Conservation (phyloP, 2,888 invertebrate species). For the Cynaeus angustus region DNA sequence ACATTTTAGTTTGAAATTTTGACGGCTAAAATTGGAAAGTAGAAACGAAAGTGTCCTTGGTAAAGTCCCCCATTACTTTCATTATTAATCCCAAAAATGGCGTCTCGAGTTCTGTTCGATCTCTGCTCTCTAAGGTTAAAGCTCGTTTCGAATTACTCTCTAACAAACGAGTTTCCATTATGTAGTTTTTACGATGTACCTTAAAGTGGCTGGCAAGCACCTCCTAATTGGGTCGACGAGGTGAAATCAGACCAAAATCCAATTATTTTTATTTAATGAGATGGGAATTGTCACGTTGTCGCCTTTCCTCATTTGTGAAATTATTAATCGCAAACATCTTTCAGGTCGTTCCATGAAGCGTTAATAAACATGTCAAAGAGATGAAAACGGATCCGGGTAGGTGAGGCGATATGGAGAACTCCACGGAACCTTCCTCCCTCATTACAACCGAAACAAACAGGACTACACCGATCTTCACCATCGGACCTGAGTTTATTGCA, state of each 20-base stretch:
- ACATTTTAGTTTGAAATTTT: too few relatives aligned
- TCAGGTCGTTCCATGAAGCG: conserved; percentile 49
- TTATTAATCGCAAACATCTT: conserved; percentile 42
- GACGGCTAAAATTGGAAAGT: too few relatives aligned
- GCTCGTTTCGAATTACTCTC: conserved; percentile 23
- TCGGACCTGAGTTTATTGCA: conserved; percentile 84
- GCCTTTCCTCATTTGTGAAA: conserved; percentile 17
- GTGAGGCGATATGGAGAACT: conserved; percentile 67
- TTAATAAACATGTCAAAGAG: conserved; percentile 54
- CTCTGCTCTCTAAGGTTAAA: conserved; percentile 18
- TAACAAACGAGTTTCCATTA: conserved; percentile 42
- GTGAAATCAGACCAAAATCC: conserved; percentile 35
- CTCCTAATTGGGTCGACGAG: conserved; percentile 20
- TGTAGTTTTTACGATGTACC: conserved; percentile 20
- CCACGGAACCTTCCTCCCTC: conserved; percentile 59
- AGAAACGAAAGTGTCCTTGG: neutral
- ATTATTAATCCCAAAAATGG: neutral
- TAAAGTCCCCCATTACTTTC: neutral
- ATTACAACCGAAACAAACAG: conserved; percentile 72
- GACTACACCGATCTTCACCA: conserved; percentile 81
- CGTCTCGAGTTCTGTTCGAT: conserved; percentile 10
- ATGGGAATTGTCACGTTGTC: conserved; percentile 23
- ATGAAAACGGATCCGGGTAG: conserved; percentile 58
- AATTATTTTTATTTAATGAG: conserved; percentile 40
- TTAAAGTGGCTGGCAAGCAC: conserved; percentile 21